Evolutionary conservation across 1,140 invertebrate genomes (phyloP).

Genomic region (Bombyx mori): DNA sequence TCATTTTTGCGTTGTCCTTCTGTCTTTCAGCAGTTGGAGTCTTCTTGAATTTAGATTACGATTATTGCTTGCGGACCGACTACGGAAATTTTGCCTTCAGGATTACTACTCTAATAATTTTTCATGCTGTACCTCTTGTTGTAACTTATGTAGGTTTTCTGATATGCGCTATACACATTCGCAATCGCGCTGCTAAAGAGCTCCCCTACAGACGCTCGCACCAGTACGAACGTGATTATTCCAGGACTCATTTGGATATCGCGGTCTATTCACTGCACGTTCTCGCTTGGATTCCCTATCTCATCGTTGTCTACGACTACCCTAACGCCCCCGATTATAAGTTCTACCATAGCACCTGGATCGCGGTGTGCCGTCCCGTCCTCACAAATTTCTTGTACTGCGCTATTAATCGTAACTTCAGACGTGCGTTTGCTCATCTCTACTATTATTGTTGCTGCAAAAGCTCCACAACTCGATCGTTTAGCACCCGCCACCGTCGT

Average conservation of each 20-base stretch:
- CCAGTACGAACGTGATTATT: conserved; percentile 76
- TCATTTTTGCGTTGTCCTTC: conserved; percentile 17
- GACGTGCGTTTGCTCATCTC: conserved; percentile 82
- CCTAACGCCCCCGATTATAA: conserved; percentile 66
- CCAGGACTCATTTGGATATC: conserved; percentile 76
- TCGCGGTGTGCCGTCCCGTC: conserved; percentile 79
- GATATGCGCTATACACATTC: conserved; percentile 47
- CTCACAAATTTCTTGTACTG: conserved; percentile 80
- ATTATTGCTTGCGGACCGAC: conserved; percentile 74
- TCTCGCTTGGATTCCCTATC: conserved; percentile 79
- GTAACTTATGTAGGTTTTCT: conserved; percentile 71
- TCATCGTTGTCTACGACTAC: conserved; percentile 70
- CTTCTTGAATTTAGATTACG: conserved; percentile 57
- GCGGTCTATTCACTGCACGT: conserved; percentile 76
- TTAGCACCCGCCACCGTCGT: conserved; percentile 64
- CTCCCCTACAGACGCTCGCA: conserved; percentile 75
- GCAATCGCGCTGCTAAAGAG: conserved; percentile 57
- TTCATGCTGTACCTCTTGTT: conserved; percentile 72
- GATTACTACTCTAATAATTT: conserved; percentile 66
- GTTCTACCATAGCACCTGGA: conserved; percentile 78
- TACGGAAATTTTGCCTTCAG: conserved; percentile 67
- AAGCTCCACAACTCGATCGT: conserved; percentile 79
- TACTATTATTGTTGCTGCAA: conserved; percentile 90
- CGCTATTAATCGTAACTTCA: conserved; percentile 76
- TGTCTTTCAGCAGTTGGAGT: conserved; percentile 24